phyloP scores from a whole-genome alignment of 1,140 invertebrate species.

The Drosophila suzukii region DNA sequence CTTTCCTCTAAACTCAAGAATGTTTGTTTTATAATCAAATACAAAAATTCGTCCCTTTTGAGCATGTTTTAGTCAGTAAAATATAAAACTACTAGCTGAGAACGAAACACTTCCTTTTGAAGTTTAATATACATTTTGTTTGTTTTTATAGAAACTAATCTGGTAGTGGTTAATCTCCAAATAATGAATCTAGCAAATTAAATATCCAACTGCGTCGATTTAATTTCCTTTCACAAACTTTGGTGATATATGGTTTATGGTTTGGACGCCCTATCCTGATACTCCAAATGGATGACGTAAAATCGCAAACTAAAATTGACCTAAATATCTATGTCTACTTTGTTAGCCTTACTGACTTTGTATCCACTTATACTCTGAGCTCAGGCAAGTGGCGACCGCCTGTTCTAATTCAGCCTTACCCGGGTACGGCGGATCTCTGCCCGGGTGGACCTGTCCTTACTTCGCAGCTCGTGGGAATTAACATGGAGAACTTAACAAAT shows the following conservation, averaged over 20 bases:
- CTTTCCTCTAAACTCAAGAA: not conserved
- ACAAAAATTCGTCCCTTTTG: slow-evolving; percentile 5
- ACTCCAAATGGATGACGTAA: slow-evolving; percentile 1
- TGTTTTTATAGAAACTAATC: not conserved
- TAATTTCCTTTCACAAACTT: slow-evolving; percentile 1
- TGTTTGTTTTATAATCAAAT: not conserved
- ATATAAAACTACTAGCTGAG: not conserved
- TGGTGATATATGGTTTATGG: slow-evolving; percentile 5
- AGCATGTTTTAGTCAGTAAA: slow-evolving; percentile 4
- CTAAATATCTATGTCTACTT: slow-evolving; percentile 1
- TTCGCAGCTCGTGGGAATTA: too few relatives aligned
- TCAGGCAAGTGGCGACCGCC: too few relatives aligned
- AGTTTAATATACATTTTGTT: slow-evolving; percentile 1
- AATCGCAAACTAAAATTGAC: slow-evolving; percentile 2
- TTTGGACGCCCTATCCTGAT: not conserved
- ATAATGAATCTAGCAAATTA: too few relatives aligned
- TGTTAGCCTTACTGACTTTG: not conserved
- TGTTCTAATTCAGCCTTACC: too few relatives aligned
- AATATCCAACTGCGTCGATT: too few relatives aligned
- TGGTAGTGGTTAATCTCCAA: too few relatives aligned
- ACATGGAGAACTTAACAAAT: too few relatives aligned
- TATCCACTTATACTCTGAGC: slow-evolving; percentile 4
- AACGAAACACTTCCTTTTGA: not conserved
- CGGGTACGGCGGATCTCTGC: too few relatives aligned
- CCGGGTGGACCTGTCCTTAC: too few relatives aligned